Evolutionary conservation across 1,140 invertebrate species (phyloP), one percentile per base, ranked within the genome.

Genomic region (Triops longicaudatus): DNA sequence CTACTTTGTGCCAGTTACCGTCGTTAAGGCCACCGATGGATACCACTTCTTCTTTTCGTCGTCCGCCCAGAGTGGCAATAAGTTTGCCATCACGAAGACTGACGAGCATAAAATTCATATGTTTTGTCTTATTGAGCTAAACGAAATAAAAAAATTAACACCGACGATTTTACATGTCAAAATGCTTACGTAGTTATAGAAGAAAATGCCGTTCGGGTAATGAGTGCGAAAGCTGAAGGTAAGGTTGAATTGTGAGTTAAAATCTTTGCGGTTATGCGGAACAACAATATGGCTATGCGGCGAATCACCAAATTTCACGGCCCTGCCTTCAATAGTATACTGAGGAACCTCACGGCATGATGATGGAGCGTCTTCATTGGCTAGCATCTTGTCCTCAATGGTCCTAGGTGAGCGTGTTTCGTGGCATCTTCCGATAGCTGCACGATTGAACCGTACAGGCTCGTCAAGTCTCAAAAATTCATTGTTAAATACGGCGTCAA

Each of bases 141-240:
- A 73, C 37, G 43, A 74, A 75, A 42, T 50, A 77, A 77, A 28
- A 79, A 72, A 12, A n/a, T 26, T 31, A 27, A 27, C 14, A 73
- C n/a, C 17, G 2, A n/a, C 37, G 37, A 28, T 73, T 7, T 26
- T 7, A 17, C n/a, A 28, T 6, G 7, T n/a, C 14, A 22, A 73
- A n/a, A 37, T 26, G 26, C 37, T 73, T 37, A 73, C 73, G 26
- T 73, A 73, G 22, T n/a, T 76, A 1, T 63, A 37, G 73, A 42
- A 72, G 6, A 97, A 83, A 76, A 96, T 82, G 44, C 94, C 95
- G 81, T 95, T 90, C 0, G 89, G 88, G 83, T 94, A 92, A 81
- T 92, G 95, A 0, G 94, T 96, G 31, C 94, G 85, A 81, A 97
- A 93, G 80, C 93, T 90, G 79, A 97, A 90, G 75, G 91, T 89